Conservation (phyloP, 2,797 vertebrate genomes). For the Tauraco hartlaubi region DNA sequence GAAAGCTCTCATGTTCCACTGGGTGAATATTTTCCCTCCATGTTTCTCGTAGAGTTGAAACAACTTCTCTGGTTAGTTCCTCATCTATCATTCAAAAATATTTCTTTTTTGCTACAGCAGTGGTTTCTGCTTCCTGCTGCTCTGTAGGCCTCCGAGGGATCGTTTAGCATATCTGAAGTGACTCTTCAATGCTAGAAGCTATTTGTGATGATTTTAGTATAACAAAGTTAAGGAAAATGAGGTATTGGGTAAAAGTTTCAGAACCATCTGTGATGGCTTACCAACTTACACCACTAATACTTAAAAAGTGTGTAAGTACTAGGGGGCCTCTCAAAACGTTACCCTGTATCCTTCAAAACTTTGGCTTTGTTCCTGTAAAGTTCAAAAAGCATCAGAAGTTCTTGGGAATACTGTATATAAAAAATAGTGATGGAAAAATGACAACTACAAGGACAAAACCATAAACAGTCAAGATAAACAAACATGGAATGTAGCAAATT, state of each 20-base stretch:
- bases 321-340: neutral
- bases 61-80: neutral
- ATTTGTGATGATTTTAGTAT: neutral
- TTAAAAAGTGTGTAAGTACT: neutral
- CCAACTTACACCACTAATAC: neutral
- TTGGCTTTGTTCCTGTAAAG: neutral
- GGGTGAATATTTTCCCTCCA: neutral
- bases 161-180: neutral
- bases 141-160: neutral
- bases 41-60: neutral
- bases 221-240: neutral
- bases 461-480: neutral
- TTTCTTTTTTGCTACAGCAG: neutral
- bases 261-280: neutral
- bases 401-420: neutral
- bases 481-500: neutral
- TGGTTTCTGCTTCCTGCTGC: neutral
- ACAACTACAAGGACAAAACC: neutral
- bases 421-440: neutral
- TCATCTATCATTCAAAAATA: neutral
- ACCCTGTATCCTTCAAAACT: neutral
- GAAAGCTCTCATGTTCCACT: neutral
- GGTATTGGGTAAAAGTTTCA: neutral
- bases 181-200: neutral
- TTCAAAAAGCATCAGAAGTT: neutral